A percentile compares a stretch with the other conserved stretches of the same genome.
These are phyloP conservation scores for Plagodis dolabraria DNA, from an alignment of 2,888 invertebrate genomes.

Conservation along the genomic window DNA sequence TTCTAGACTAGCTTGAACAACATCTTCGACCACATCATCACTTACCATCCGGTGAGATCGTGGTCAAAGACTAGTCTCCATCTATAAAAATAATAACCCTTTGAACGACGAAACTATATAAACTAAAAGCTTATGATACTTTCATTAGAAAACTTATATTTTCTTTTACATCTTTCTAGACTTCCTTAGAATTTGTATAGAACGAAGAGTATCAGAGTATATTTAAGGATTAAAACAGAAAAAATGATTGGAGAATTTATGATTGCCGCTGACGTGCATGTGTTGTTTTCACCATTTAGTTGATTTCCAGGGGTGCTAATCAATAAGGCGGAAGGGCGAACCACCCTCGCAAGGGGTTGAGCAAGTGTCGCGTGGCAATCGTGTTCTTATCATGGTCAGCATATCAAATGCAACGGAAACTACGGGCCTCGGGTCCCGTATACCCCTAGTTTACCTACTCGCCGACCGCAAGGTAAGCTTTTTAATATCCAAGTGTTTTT, in stretches of 20 bases:
- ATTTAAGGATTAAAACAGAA: not conserved
- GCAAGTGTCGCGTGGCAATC: conserved; percentile 78
- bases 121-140: too few relatives aligned
- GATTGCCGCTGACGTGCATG: conserved; percentile 47
- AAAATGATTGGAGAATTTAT: conserved; percentile 34
- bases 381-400: conserved; percentile 72
- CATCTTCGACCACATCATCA: too few relatives aligned
- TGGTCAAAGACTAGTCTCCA: too few relatives aligned
- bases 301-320: conserved; percentile 73
- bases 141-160: too few relatives aligned
- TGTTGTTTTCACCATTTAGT: conserved; percentile 64
- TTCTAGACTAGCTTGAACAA: too few relatives aligned
- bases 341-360: conserved; percentile 79
- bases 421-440: conserved; percentile 59
- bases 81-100: too few relatives aligned
- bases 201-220: too few relatives aligned
- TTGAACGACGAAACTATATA: too few relatives aligned
- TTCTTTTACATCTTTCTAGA: too few relatives aligned
- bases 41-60: too few relatives aligned
- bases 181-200: too few relatives aligned
- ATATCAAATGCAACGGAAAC: conserved; percentile 78
- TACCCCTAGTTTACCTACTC: conserved; percentile 36
- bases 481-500: conserved; percentile 34
- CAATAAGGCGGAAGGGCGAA: conserved; percentile 81
- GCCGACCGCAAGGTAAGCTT: conserved; percentile 36